These are phyloP conservation scores for Apamea anceps DNA, from an alignment of 2,888 invertebrate genomes.

Conservation along the genomic window DNA sequence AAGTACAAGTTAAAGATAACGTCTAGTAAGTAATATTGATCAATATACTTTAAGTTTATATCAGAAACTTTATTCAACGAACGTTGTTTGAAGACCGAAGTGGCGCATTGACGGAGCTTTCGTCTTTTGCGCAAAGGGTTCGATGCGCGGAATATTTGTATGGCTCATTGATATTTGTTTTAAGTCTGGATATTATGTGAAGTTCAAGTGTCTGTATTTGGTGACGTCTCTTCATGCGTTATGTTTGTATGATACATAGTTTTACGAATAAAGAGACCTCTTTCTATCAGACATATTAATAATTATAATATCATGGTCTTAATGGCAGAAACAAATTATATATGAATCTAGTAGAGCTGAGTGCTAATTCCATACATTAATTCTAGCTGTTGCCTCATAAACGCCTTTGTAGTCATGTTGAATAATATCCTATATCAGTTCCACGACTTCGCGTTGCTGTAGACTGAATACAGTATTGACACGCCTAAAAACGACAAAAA, in stretches of 20 bases:
- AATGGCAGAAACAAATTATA: too few species aligned
- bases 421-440: neutral
- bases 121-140: neutral
- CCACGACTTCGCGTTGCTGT: neutral
- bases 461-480: neutral
- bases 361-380: neutral
- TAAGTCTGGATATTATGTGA: neutral
- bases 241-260: neutral
- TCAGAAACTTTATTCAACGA: neutral
- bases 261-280: neutral
- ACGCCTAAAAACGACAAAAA: slow-evolving; percentile 31
- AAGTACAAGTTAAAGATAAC: slow-evolving; percentile 50
- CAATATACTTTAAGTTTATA: slow-evolving; percentile 19
- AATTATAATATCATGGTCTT: neutral
- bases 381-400: neutral
- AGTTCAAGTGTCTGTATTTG: neutral
- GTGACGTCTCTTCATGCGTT: neutral
- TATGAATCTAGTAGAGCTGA: too few species aligned
- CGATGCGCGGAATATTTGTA: neutral
- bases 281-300: neutral
- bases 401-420: neutral
- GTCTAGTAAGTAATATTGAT: slow-evolving; percentile 36
- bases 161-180: neutral
- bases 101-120: neutral
- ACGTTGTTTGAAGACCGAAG: neutral